phyloP scores from a whole-genome alignment of 2,888 invertebrate genomes.

The Aspidapion aeneum region DNA sequence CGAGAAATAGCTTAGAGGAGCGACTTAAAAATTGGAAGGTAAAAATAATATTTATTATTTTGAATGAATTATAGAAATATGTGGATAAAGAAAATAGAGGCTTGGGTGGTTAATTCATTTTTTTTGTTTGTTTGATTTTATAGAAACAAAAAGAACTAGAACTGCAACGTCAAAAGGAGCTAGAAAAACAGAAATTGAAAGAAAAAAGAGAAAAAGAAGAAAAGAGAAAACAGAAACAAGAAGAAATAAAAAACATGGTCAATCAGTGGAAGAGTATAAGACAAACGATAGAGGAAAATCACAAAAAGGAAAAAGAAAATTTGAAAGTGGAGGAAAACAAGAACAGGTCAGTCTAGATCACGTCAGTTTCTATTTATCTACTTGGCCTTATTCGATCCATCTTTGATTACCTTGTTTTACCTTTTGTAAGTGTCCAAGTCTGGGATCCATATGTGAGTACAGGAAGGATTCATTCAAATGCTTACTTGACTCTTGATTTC shows the following conservation, averaged over 20 bases:
- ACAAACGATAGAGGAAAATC: constrained; percentile 21
- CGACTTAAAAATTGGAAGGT: constrained; percentile 38
- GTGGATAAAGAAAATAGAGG: constrained; percentile 7
- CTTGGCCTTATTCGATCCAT: too few relatives aligned
- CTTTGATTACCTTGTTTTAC: too few relatives aligned
- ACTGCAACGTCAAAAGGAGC: constrained; percentile 38
- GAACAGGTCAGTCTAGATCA: background rate
- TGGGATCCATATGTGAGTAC: too few relatives aligned
- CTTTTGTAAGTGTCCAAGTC: too few relatives aligned
- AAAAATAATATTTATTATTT: constrained; percentile 5
- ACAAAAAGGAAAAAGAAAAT: constrained; percentile 31
- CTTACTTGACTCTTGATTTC: too few relatives aligned
- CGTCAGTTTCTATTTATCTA: too few relatives aligned
- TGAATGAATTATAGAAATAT: background rate
- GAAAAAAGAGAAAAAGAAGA: constrained; percentile 30
- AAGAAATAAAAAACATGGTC: constrained; percentile 29
- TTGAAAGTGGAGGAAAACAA: constrained; percentile 9
- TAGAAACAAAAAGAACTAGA: constrained; percentile 36
- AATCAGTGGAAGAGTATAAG: background rate
- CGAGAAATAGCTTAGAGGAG: constrained; percentile 19
- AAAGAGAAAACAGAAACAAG: constrained; percentile 30
- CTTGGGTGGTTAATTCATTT: constrained; percentile 1
- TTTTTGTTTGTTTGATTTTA: constrained; percentile 9
- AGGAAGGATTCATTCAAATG: too few relatives aligned
- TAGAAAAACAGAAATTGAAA: constrained; percentile 23